Percentiles rank a stretch among this genome's conserved stretches.
Evolutionary conservation across 2,113 vertebrate species (phyloP).

Genomic region (Octodon degus): DNA sequence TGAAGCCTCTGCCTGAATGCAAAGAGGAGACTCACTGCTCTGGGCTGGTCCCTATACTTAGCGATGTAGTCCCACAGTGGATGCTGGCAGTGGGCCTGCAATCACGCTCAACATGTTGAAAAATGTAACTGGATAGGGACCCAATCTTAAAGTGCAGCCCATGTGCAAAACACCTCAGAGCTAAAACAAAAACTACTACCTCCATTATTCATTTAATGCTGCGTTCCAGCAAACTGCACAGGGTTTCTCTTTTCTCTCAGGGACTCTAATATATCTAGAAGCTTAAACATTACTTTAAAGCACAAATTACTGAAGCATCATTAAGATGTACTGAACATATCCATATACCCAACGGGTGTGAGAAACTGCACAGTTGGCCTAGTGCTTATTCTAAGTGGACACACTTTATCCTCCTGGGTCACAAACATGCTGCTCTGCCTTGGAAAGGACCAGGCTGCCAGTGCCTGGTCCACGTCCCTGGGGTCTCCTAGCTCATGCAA

Average conservation of each 20-base stretch:
- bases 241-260: background rate
- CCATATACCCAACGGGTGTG: rapidly evolving
- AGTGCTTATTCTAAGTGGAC: background rate
- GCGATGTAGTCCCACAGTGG: rapidly evolving
- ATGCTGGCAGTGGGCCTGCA: background rate
- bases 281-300: background rate
- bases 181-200: background rate
- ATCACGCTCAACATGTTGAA: background rate
- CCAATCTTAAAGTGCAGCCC: background rate
- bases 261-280: background rate
- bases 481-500: background rate
- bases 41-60: background rate
- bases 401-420: background rate
- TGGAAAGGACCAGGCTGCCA: background rate
- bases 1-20: background rate
- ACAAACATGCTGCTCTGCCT: background rate
- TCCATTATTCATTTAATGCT: no score
- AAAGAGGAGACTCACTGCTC: rapidly evolving
- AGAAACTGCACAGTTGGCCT: background rate
- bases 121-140: background rate
- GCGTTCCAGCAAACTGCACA: rapidly evolving
- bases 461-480: rapidly evolving
- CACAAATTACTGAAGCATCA: background rate
- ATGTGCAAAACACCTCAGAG: background rate
- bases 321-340: background rate